Conservation (phyloP, 2,797 vertebrate genomes). For the Heterohyrax brucei region DNA sequence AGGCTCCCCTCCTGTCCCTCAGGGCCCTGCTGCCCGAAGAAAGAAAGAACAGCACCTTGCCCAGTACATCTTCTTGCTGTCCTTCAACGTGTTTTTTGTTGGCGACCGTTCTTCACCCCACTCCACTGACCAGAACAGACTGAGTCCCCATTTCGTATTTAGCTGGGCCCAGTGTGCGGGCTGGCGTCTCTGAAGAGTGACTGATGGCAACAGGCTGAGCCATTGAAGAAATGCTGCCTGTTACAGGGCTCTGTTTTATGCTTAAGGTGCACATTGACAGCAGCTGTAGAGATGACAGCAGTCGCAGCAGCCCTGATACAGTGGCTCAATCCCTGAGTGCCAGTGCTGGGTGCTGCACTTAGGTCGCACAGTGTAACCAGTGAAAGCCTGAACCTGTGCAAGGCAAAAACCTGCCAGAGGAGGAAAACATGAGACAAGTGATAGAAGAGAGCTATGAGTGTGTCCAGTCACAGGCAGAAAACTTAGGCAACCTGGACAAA, state of each 20-base stretch:
- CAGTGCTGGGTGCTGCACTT: not conserved
- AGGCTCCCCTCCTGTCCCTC: conserved; percentile 52
- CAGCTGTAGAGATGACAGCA: not conserved
- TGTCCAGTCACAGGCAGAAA: not conserved
- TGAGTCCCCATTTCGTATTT: not conserved
- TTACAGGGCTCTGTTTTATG: not conserved
- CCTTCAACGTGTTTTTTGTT: not conserved
- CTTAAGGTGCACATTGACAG: not conserved
- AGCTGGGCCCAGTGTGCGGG: not conserved
- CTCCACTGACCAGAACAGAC: not conserved
- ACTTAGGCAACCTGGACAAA: not conserved
- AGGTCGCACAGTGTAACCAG: not conserved
- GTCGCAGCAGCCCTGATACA: not conserved
- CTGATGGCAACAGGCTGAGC: not conserved
- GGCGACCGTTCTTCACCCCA: not conserved
- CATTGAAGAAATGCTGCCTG: not conserved
- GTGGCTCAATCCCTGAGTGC: not conserved
- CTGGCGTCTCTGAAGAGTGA: not conserved
- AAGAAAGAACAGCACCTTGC: conserved; percentile 64
- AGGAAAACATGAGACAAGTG: not conserved
- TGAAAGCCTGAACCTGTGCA: not conserved
- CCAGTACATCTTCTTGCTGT: not conserved
- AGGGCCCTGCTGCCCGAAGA: conserved; percentile 15
- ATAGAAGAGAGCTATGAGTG: not conserved
- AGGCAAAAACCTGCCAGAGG: not conserved